A percentile compares a stretch with the other conserved stretches of the same genome.
Conservation (phyloP, 2,888 invertebrate species). For the Priapulus caudatus region DNA sequence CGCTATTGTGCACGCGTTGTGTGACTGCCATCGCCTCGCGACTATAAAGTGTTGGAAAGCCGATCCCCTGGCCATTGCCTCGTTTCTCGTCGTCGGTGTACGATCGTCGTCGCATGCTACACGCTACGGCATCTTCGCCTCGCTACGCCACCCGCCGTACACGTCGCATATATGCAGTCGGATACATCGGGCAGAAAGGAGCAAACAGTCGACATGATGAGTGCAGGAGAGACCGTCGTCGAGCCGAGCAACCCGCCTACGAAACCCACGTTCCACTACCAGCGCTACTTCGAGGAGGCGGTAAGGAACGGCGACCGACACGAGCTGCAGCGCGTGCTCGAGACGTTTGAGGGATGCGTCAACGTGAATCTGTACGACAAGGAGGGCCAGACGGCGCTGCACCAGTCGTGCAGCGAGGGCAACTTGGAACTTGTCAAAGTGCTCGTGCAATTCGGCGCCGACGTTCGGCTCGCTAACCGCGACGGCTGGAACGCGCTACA, state of each 20-base stretch:
- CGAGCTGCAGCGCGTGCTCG: slow-evolving; percentile 33
- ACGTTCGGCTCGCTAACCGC: slow-evolving; percentile 37
- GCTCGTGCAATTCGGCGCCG: slow-evolving; percentile 39
- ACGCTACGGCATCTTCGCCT: too few species aligned
- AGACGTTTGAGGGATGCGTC: slow-evolving; percentile 33
- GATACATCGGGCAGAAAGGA: too few species aligned
- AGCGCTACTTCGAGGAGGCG: slow-evolving; percentile 34
- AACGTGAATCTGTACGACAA: slow-evolving; percentile 38
- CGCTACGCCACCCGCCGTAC: too few species aligned
- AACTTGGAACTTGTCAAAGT: slow-evolving; percentile 39
- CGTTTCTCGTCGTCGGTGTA: neutral
- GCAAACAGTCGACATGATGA: too few species aligned
- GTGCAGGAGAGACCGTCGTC: too few species aligned
- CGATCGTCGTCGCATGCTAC: too few species aligned
- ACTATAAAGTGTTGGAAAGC: too few species aligned
- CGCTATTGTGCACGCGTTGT: too few species aligned
- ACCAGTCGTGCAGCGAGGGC: slow-evolving; percentile 37
- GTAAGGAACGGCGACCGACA: slow-evolving; percentile 34
- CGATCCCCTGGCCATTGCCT: neutral
- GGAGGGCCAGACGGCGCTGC: slow-evolving; percentile 39
- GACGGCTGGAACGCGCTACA: slow-evolving; percentile 38
- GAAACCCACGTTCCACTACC: too few species aligned
- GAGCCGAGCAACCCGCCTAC: too few species aligned
- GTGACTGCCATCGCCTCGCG: too few species aligned
- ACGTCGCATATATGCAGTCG: neutral